phyloP scores from a whole-genome alignment of 1,140 invertebrate species.

The Drosophila tropicalis region DNA sequence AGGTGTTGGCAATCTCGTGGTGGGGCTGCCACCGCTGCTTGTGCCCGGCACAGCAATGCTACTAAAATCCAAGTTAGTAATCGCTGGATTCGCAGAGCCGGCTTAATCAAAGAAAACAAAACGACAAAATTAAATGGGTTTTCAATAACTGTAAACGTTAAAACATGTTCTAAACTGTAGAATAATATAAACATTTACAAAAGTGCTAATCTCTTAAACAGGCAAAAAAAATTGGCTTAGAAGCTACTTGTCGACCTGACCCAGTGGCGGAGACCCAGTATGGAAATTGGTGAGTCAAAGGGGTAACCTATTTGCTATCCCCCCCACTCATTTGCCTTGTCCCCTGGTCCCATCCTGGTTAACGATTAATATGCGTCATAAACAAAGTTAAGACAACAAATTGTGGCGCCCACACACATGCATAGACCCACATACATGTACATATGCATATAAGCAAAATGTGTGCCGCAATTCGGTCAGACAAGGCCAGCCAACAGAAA shows the following conservation, averaged over 20 bases:
- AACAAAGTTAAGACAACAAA: conserved; percentile 12
- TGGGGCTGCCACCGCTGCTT: conserved; percentile 65
- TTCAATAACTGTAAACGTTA: too few species aligned
- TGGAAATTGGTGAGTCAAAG: too few species aligned
- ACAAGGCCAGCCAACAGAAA: conserved; percentile 59
- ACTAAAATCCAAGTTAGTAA: conserved; percentile 90
- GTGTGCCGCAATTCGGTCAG: conserved; percentile 4
- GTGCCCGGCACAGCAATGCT: conserved; percentile 90
- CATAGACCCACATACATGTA: conserved; percentile 1
- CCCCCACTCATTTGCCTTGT: too few species aligned
- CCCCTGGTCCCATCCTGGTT: neutral
- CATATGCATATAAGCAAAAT: neutral
- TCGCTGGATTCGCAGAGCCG: conserved; percentile 41
- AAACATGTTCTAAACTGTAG: too few species aligned
- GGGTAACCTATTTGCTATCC: too few species aligned
- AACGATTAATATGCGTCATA: conserved; percentile 6
- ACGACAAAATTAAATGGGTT: neutral
- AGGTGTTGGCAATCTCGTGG: conserved; percentile 25
- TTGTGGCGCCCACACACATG: conserved; percentile 50
- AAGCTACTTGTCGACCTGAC: too few species aligned
- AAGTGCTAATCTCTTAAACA: too few species aligned
- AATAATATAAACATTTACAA: too few species aligned
- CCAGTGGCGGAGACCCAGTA: too few species aligned
- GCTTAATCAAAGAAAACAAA: neutral
- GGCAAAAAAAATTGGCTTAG: too few species aligned